Evolutionary conservation across 1,140 invertebrate genomes (phyloP).

Genomic region (Leucophenga varia): DNA sequence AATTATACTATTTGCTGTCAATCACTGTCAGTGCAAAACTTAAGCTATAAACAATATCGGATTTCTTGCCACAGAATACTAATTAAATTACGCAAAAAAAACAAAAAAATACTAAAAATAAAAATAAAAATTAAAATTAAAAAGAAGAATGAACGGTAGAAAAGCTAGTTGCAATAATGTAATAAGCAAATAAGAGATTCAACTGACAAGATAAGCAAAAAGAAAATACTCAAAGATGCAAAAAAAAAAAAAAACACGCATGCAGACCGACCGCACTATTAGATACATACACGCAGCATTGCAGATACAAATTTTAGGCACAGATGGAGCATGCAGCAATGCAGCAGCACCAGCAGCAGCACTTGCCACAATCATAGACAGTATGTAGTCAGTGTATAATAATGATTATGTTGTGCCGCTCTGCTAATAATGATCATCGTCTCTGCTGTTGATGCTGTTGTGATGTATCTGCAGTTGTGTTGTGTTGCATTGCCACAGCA

Average conservation of each 20-base stretch:
- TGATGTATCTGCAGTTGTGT: no score
- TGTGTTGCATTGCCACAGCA: no score
- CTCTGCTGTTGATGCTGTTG: no score
- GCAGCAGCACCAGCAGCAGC: no score
- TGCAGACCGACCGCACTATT: slow-evolving; percentile 1
- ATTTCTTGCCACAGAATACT: slow-evolving; percentile 52
- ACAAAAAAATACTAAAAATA: slow-evolving; percentile 13
- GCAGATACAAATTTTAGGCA: neutral
- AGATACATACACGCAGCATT: neutral
- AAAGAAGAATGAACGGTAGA: slow-evolving; percentile 27
- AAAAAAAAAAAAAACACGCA: neutral
- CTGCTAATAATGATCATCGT: no score
- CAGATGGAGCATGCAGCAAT: neutral
- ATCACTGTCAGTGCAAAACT: slow-evolving; percentile 50
- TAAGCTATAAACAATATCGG: slow-evolving; percentile 51
- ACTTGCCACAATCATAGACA: no score
- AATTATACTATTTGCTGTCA: slow-evolving; percentile 43
- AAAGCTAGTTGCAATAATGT: slow-evolving; percentile 25
- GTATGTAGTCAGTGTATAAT: no score
- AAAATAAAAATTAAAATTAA: slow-evolving; percentile 7
- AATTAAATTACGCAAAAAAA: slow-evolving; percentile 51
- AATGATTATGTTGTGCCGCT: no score
- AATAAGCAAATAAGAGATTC: slow-evolving; percentile 5
- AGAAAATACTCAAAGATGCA: neutral
- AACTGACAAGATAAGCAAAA: neutral